Evolutionary conservation across 2,888 invertebrate genomes (phyloP).

Genomic region (Drosophila helvetica): DNA sequence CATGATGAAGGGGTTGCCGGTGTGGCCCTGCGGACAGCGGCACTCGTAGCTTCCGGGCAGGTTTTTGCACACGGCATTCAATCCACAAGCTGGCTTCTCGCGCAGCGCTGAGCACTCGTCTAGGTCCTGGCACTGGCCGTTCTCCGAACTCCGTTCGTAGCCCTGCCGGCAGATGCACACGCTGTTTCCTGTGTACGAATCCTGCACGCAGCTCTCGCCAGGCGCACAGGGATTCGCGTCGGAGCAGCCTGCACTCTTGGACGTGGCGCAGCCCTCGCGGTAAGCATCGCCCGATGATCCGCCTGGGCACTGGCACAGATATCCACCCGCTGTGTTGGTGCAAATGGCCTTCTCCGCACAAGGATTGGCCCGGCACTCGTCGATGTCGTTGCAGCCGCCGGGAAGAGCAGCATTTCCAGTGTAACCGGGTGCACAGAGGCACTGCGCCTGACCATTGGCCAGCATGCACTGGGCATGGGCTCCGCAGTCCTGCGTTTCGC

Average conservation of each 20-base stretch:
- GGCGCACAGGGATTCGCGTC: slow-evolving; percentile 90
- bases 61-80: slow-evolving; percentile 96
- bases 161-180: slow-evolving; percentile 96
- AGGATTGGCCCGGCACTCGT: slow-evolving; percentile 93
- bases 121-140: slow-evolving; percentile 91
- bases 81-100: slow-evolving; percentile 92
- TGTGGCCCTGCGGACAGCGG: slow-evolving; percentile 93
- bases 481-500: slow-evolving; percentile 93
- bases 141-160: slow-evolving; percentile 90
- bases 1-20: slow-evolving; percentile 94
- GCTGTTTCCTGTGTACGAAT: slow-evolving; percentile 89
- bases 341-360: slow-evolving; percentile 94
- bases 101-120: slow-evolving; percentile 92
- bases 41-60: slow-evolving; percentile 97
- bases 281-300: slow-evolving; percentile 92
- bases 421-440: slow-evolving; percentile 92
- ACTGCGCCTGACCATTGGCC: slow-evolving; percentile 92
- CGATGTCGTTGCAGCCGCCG: slow-evolving; percentile 93
- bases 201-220: slow-evolving; percentile 93
- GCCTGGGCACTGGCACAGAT: slow-evolving; percentile 94
- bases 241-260: slow-evolving; percentile 88
- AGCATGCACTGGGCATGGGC: slow-evolving; percentile 95
- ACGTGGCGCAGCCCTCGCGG: slow-evolving; percentile 89
- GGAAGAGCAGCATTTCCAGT: slow-evolving; percentile 86
- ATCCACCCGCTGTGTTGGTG: slow-evolving; percentile 93